These are phyloP conservation scores for Iselma pallidipennis DNA, from an alignment of 2,888 invertebrate species.

Conservation along the genomic window DNA sequence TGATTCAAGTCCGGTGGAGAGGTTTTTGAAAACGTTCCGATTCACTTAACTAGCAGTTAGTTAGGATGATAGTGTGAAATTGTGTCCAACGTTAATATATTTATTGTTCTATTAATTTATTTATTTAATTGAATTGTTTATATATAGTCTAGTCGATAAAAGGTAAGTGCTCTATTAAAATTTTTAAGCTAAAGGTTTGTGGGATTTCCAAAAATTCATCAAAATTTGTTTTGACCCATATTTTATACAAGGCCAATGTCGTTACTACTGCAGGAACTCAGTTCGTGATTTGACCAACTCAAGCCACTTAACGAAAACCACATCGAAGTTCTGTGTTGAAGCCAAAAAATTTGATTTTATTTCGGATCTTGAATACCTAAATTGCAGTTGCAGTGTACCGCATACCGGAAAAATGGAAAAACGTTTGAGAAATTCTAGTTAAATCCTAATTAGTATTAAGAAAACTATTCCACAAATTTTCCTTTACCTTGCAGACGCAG, in stretches of 20 bases:
- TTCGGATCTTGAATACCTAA: not conserved
- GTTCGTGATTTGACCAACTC: not conserved
- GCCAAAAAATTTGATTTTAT: no score
- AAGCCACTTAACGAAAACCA: no score
- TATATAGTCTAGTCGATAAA: constrained; percentile 15
- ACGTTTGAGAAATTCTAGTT: no score
- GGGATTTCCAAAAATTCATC: not conserved
- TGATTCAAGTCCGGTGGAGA: not conserved
- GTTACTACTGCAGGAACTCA: not conserved
- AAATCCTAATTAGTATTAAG: no score
- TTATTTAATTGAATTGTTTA: constrained; percentile 14
- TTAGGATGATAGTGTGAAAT: constrained; percentile 32
- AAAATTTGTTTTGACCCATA: constrained; percentile 20
- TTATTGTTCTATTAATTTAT: constrained; percentile 14
- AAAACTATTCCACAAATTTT: no score
- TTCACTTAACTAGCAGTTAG: constrained; percentile 17
- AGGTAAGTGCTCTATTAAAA: constrained; percentile 13
- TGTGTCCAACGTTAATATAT: constrained; percentile 25
- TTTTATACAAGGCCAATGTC: constrained; percentile 13
- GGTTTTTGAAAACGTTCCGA: not conserved
- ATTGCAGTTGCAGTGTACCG: not conserved
- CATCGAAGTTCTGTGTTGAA: no score
- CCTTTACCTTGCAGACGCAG: no score
- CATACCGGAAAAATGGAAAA: not conserved
- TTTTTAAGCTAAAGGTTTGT: no score